Evolutionary conservation across 2,797 vertebrate genomes (phyloP).

Genomic region (Acrossocheilus fasciatus): DNA sequence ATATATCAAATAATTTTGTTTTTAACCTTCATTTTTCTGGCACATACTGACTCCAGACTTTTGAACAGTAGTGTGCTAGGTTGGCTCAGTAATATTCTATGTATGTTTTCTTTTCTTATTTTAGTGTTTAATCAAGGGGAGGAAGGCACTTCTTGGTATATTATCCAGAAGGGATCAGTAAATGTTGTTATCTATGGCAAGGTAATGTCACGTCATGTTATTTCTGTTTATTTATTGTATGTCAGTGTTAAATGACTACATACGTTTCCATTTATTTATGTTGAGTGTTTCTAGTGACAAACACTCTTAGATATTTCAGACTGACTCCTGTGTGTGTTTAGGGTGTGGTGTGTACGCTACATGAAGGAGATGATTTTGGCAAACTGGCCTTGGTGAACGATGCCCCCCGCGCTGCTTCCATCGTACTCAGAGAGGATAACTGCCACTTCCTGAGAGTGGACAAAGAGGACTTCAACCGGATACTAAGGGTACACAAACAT

Average conservation of each 20-base stretch:
- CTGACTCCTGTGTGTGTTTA: constrained; percentile 62
- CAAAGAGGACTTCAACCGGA: constrained; percentile 98
- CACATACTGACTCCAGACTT: neutral
- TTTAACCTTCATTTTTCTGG: neutral
- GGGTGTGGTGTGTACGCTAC: constrained; percentile 97
- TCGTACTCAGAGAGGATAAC: constrained; percentile 94
- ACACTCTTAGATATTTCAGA: neutral
- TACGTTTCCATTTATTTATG: neutral
- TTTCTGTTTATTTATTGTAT: neutral
- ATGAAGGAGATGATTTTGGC: constrained; percentile 97
- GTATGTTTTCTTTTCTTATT: neutral
- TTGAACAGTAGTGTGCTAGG: neutral
- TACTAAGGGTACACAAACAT: constrained; percentile 84
- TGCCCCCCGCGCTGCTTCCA: constrained; percentile 94
- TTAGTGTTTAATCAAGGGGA: constrained; percentile 99
- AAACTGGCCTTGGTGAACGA: constrained; percentile 97
- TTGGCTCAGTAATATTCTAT: neutral
- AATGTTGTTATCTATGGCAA: constrained; percentile 99
- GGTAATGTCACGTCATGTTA: constrained; percentile 66
- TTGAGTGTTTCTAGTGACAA: neutral
- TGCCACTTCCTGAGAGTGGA: constrained; percentile 98
- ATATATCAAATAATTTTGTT: neutral
- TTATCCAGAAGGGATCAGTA: constrained; percentile 98
- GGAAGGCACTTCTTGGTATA: constrained; percentile 99
- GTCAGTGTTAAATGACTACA: neutral